Conservation (phyloP, 2,113 vertebrate genomes). For the Salvelinus namaycush region DNA sequence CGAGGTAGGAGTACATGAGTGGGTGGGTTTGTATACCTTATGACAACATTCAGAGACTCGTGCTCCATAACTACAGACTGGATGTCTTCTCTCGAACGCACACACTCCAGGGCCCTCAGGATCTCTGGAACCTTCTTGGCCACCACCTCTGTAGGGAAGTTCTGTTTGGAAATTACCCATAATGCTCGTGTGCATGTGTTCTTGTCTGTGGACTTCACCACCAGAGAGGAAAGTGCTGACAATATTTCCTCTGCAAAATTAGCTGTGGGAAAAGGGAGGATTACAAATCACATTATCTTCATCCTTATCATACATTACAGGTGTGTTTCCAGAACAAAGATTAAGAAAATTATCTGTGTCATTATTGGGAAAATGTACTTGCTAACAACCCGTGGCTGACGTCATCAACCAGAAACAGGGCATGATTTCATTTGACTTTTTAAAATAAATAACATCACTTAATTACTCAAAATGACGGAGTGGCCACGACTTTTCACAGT, state of each 20-base stretch:
- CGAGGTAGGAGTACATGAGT: not conserved
- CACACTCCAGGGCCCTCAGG: conserved; percentile 80
- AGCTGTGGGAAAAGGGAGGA: conserved; percentile 61
- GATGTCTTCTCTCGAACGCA: conserved; percentile 83
- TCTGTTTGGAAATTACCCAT: conserved; percentile 98
- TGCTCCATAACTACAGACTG: conserved; percentile 91
- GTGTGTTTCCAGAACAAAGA: too few species aligned
- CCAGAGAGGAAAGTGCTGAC: conserved; percentile 75
- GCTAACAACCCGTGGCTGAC: too few species aligned
- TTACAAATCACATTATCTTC: too few species aligned
- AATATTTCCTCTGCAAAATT: conserved; percentile 76
- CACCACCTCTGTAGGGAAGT: conserved; percentile 79
- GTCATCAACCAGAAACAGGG: too few species aligned
- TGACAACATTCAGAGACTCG: conserved; percentile 91
- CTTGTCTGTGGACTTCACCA: conserved; percentile 82
- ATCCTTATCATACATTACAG: too few species aligned
- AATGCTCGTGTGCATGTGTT: conserved; percentile 92
- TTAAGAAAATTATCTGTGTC: too few species aligned
- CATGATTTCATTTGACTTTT: too few species aligned
- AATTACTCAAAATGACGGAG: too few species aligned
- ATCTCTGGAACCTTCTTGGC: conserved; percentile 80
- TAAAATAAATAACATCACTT: too few species aligned
- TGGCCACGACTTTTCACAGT: too few species aligned
- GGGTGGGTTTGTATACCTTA: conserved; percentile 74
- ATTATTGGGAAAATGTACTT: too few species aligned